Percentiles rank a stretch among this genome's conserved stretches.
Conservation (phyloP, 2,888 invertebrate genomes). For the Spisula subtruncata region DNA sequence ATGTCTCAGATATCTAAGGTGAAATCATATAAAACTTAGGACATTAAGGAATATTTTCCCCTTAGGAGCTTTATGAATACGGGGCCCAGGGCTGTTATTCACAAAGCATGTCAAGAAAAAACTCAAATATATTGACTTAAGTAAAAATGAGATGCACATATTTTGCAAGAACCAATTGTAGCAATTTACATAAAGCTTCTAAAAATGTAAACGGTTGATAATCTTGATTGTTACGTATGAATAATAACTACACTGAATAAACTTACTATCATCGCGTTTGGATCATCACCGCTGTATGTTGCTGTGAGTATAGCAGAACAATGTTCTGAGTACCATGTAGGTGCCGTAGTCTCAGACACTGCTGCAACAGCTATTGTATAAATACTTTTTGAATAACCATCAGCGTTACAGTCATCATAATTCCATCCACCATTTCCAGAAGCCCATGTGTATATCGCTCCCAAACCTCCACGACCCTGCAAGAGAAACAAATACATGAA, state of each 20-base stretch:
- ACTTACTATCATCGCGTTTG: conserved; percentile 1
- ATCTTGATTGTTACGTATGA: no score
- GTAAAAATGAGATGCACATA: no score
- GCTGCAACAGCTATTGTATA: conserved; percentile 44
- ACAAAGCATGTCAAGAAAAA: no score
- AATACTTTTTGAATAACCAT: conserved; percentile 44
- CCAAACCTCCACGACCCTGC: conserved; percentile 36
- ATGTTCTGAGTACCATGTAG: conserved; percentile 38
- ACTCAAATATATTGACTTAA: no score
- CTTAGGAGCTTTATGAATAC: no score
- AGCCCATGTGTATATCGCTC: conserved; percentile 47
- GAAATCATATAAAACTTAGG: no score
- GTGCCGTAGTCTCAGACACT: conserved; percentile 11
- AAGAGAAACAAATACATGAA: not conserved
- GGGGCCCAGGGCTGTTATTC: no score
- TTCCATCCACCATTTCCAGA: conserved; percentile 43
- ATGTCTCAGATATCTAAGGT: no score
- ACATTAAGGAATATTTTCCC: no score
- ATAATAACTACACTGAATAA: not conserved
- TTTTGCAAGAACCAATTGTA: no score
- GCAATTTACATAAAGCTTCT: no score
- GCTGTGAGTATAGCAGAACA: conserved; percentile 39
- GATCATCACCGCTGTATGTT: conserved; percentile 40
- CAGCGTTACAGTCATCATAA: conserved; percentile 41
- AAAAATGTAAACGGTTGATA: no score